Base-by-base conservation (phyloP, 2,888 invertebrate genomes). In the Drosophila atroscutellata region DNA sequence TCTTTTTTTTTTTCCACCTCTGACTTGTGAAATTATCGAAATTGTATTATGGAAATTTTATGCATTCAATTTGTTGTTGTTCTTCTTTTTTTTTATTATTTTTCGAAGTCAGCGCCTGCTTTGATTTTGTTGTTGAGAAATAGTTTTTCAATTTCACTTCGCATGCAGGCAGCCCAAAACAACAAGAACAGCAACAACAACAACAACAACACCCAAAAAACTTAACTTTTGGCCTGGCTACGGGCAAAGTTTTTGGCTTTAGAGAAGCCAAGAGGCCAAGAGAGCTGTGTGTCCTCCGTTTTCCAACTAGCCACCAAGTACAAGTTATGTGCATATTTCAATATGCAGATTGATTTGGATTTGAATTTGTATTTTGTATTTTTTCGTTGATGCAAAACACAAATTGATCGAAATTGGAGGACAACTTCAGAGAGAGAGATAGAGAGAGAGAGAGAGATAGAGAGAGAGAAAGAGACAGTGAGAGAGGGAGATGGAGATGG, bases 21-120 rank as follows among this genome's bases (percentile, higher is more conserved):
- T 24, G 72, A 80, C 78, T 80, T 75, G 58, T 57, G 65, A 86
- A 89, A 87, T 86, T 89, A 86, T 86, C 87, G 89, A 89, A 89
- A 87, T 89, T 84, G 72, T 80, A 78, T 89, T 86, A 86, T 86
- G 88, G 83, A 87, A 89, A 89, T 89, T 87, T 82, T 73, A 84
- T 89, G 85, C 88, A 89, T 86, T 74, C 65, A 66, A 28, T 55
- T 55, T 26, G 11, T 24, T 52, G 20, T 15, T n/a, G 71, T 80
- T 76, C 75, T 74, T 15, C n/a, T 15, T 28, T 30, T 28, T 28
- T 8, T 9, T 3, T 24, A 0, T 11, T 39, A 1, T 55, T 68
- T 75, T 81, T 82, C 67, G 70, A 64, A 58, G 62, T 28, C 68
- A 68, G 62, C 60, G 78, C 55, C 63, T 76, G 76, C 79, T 63